Percentiles rank a stretch among this genome's conserved stretches.
Conservation (phyloP, 2,113 vertebrate species). For the Sturnus vulgaris region DNA sequence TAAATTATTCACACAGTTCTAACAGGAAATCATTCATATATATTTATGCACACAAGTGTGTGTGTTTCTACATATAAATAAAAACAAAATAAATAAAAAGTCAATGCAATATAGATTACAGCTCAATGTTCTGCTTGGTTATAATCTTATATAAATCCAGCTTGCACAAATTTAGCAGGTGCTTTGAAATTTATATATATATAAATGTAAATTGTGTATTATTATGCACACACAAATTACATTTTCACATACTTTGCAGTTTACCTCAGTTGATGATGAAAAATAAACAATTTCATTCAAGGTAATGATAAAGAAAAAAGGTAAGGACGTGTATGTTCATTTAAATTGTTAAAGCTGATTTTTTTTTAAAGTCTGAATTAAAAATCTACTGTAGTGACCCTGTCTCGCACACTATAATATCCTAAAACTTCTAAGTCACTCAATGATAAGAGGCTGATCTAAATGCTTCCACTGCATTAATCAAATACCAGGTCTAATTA, state of each 20-base stretch:
- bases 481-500: slow-evolving; percentile 99
- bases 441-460: slow-evolving; percentile 96
- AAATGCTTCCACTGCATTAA: slow-evolving; percentile 97
- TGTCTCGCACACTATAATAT: slow-evolving; percentile 88
- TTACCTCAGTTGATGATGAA: not conserved
- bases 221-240: slow-evolving; percentile 28
- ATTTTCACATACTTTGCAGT: not conserved
- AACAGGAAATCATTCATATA: slow-evolving; percentile 28
- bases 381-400: slow-evolving; percentile 80
- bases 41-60: not conserved
- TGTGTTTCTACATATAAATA: slow-evolving; percentile 27
- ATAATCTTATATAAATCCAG: slow-evolving; percentile 16
- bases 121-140: not conserved
- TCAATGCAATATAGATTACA: slow-evolving; percentile 14
- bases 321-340: slow-evolving; percentile 42
- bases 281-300: slow-evolving; percentile 16
- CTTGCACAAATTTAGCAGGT: slow-evolving; percentile 14
- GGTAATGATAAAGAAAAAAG: slow-evolving; percentile 30
- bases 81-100: slow-evolving; percentile 38
- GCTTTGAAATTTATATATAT: slow-evolving; percentile 10
- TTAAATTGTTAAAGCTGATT: slow-evolving; percentile 54
- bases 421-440: slow-evolving; percentile 93
- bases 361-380: slow-evolving; percentile 58
- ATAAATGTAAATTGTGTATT: slow-evolving; percentile 10
- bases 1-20: slow-evolving; percentile 1